Conservation (phyloP, 2,113 vertebrate genomes). For the Oreochromis niloticus region DNA sequence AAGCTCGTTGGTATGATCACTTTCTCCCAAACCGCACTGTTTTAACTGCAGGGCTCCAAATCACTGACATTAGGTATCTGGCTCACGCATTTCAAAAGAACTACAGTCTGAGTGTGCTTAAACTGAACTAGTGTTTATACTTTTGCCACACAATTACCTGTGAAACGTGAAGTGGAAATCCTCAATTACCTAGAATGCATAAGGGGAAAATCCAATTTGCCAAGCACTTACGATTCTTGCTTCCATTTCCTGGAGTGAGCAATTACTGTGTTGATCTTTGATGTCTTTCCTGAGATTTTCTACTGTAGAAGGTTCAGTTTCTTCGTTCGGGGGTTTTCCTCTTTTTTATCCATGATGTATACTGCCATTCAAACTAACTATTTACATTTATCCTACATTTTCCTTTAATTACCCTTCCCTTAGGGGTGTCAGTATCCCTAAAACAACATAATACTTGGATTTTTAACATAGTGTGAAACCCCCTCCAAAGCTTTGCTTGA, state of each 20-base stretch:
- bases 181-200: conserved; percentile 23
- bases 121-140: background rate
- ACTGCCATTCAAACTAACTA: background rate
- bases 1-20: conserved; percentile 46
- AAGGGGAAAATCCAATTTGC: conserved; percentile 2
- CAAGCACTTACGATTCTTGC: conserved; percentile 1
- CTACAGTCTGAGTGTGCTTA: background rate
- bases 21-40: conserved; percentile 48
- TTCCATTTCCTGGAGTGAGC: conserved; percentile 4
- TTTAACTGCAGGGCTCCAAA: background rate
- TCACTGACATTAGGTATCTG: background rate
- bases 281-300: background rate
- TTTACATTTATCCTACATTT: background rate
- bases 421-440: background rate
- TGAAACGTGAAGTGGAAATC: conserved; percentile 28
- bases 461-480: background rate
- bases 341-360: background rate
- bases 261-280: background rate
- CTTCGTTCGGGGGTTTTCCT: background rate
- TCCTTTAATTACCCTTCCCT: background rate
- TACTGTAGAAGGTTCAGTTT: background rate
- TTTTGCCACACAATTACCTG: background rate
- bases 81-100: background rate
- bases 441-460: background rate
- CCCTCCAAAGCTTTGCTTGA: background rate